Percentiles rank a stretch among this genome's conserved stretches.
Conservation (phyloP, 2,888 invertebrate genomes). For the Isotomurus palustris region DNA sequence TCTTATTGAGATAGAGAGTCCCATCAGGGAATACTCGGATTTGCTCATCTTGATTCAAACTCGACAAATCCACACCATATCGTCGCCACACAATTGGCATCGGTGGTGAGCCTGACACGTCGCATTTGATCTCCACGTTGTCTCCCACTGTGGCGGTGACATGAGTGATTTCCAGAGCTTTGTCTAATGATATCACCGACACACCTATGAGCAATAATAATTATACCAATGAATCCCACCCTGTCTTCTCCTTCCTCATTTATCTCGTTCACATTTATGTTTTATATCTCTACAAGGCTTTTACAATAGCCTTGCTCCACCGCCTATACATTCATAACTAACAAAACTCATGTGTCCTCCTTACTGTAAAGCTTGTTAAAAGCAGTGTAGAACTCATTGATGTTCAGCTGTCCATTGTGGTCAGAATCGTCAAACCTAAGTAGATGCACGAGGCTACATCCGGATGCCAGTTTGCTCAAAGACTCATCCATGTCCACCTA, state of each 20-base stretch:
- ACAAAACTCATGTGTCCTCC: no score
- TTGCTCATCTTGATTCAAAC: constrained; percentile 49
- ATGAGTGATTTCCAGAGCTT: constrained; percentile 65
- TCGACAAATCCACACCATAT: constrained; percentile 44
- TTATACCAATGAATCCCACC: no score
- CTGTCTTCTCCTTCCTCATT: not conserved
- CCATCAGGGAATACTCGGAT: constrained; percentile 69
- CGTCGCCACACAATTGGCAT: constrained; percentile 66
- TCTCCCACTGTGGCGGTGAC: constrained; percentile 67
- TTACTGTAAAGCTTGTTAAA: constrained; percentile 64
- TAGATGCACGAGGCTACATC: constrained; percentile 64
- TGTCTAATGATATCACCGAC: constrained; percentile 66
- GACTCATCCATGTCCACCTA: constrained; percentile 62
- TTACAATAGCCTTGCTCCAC: no score
- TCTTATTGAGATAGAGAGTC: constrained; percentile 66
- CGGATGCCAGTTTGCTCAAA: constrained; percentile 59
- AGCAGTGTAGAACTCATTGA: constrained; percentile 69
- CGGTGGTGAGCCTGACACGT: constrained; percentile 65
- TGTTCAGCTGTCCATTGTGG: constrained; percentile 61
- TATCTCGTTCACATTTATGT: no score
- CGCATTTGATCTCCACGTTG: constrained; percentile 72
- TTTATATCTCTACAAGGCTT: no score
- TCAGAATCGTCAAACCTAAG: constrained; percentile 65
- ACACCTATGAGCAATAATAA: constrained; percentile 55
- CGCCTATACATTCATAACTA: no score